phyloP scores from a whole-genome alignment of 2,113 vertebrate species.

The Ceratotherium simum region DNA sequence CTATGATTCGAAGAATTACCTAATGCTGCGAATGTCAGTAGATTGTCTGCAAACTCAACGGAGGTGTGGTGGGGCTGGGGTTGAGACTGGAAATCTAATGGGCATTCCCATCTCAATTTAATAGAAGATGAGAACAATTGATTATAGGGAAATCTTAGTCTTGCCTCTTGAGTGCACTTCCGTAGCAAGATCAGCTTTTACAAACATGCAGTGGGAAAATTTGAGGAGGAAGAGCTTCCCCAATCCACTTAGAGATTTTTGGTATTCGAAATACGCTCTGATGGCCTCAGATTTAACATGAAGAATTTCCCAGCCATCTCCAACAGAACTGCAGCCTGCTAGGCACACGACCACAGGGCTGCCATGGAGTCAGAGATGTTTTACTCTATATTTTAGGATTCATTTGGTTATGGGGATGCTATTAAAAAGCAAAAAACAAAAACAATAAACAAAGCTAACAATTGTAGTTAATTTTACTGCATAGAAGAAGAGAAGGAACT shows the following conservation, averaged over 20 bases:
- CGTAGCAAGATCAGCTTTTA: conserved; percentile 65
- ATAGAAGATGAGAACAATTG: conserved; percentile 84
- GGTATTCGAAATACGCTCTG: conserved; percentile 71
- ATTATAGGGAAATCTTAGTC: conserved; percentile 72
- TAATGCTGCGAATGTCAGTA: conserved; percentile 58
- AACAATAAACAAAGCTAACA: conserved; percentile 63
- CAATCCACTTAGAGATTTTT: conserved; percentile 68
- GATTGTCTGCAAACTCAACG: conserved; percentile 22
- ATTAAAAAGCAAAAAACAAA: conserved; percentile 54
- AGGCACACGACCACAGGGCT: conserved; percentile 69
- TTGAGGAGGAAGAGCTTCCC: conserved; percentile 53
- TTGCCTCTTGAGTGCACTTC: conserved; percentile 38
- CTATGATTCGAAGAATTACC: conserved; percentile 46
- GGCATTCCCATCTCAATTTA: conserved; percentile 76
- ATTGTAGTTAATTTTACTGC: conserved; percentile 81
- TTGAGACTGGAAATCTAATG: conserved; percentile 78
- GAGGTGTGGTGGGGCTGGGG: conserved; percentile 23
- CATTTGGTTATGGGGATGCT: conserved; percentile 22
- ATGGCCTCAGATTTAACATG: conserved; percentile 82
- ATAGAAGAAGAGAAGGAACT: conserved; percentile 73
- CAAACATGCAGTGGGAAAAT: conserved; percentile 62
- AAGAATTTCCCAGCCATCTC: conserved; percentile 72
- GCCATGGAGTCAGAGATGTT: conserved; percentile 71
- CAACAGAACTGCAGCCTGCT: conserved; percentile 74
- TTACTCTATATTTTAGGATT: conserved; percentile 80